Evolutionary conservation across 2,888 invertebrate species (phyloP).

Genomic region (Galerucella calmariensis): DNA sequence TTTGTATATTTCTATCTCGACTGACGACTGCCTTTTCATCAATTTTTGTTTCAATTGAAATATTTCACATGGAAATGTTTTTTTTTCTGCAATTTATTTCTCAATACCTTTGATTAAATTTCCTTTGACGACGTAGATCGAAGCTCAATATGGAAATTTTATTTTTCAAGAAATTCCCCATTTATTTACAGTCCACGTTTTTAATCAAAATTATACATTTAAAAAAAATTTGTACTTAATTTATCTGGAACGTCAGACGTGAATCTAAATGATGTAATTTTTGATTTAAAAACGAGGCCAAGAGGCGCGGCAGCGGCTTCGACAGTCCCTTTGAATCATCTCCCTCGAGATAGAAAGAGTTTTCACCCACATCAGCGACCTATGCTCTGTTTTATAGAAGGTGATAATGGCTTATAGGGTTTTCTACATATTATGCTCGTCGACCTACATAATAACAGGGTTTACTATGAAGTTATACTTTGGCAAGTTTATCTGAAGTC

Average conservation of each 20-base stretch:
- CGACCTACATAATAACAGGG: conserved; percentile 1
- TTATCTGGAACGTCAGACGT: conserved; percentile 1
- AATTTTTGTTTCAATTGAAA: too few species aligned
- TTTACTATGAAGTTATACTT: neutral
- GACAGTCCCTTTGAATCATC: neutral
- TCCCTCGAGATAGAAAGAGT: conserved; percentile 1
- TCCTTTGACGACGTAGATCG: neutral
- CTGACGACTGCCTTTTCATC: too few species aligned
- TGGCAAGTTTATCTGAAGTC: too few species aligned
- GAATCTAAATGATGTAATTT: conserved; percentile 17
- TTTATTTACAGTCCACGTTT: conserved; percentile 8
- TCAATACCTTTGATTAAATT: neutral
- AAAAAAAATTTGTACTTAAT: conserved; percentile 9
- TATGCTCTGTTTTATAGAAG: neutral
- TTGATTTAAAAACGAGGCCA: conserved; percentile 17
- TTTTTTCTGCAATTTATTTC: neutral
- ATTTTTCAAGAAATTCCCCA: neutral
- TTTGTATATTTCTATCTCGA: too few species aligned
- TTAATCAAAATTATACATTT: conserved; percentile 4
- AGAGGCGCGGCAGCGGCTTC: neutral
- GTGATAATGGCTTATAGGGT: conserved; percentile 14
- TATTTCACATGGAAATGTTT: too few species aligned
- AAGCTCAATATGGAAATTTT: neutral
- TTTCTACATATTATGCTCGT: conserved; percentile 7
- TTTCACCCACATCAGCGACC: conserved; percentile 12